Base-by-base conservation (phyloP, 2,797 vertebrate species). In the Cyclopterus lumpus region DNA sequence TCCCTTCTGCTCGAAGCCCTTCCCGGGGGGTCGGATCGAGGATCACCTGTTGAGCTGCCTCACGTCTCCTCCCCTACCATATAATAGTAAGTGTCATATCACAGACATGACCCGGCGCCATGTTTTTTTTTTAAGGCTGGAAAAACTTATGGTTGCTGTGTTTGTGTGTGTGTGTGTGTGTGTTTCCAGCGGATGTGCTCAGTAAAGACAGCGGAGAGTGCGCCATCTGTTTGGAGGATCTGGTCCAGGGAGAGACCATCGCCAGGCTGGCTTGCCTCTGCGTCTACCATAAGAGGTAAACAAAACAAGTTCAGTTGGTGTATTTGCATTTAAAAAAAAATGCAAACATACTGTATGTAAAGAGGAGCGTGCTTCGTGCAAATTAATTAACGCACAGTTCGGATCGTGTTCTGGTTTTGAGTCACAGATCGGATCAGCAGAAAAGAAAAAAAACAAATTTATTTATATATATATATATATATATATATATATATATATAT, bases 1-100 rank as follows among this genome's bases (percentile, higher is more conserved):
- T 84, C 95, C 95, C 8, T 95, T 95, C 89, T 96, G 95, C 91
- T 93, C 94, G 6, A 96, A 94, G 88, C 91, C 91, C 51, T 96
- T 95, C 83, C 95, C 95, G 0, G 94, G 93, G 53, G 93, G 94
- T 53, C 88, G 94, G 49, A 94, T 95, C 9, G 95, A 96, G 86
- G 95, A 95, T 81, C 95, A 96, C 88, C 91, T 95, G 79, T 86
- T 96, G 86, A 95, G 94, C 88, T 96, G 95, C 86, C 93, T 96
- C 84, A 95, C 94, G 0, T 95, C 94, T 73, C 94, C 94, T 20
- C 92, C 94, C 2, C 90, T 96, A 54, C 95, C 94, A 61, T 95
- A 95, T 92, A 96, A 96, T 42, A 92, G 95, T 96, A 79, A 89
- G 94, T 91, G 49, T 75, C 53, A 1, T 20, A 30, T 57, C 36